Percentiles rank a stretch among this genome's conserved stretches.
phyloP scores from a whole-genome alignment of 1,140 invertebrate species.

The Caerostris extrusa region DNA sequence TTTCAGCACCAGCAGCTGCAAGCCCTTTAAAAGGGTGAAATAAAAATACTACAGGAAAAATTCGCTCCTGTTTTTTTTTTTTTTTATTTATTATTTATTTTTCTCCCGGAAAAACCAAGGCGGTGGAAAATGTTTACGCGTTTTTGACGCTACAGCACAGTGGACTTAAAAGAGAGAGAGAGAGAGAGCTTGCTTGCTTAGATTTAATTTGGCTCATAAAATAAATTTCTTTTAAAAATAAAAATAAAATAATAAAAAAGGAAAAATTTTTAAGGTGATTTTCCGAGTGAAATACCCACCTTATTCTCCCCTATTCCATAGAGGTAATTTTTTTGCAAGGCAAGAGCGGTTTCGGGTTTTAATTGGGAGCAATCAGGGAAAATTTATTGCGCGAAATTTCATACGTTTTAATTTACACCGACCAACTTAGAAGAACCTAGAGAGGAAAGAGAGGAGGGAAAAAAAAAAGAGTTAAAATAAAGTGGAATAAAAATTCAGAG shows the following conservation, averaged over 20 bases:
- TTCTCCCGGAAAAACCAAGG: slow-evolving; percentile 17
- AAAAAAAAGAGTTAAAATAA: slow-evolving; percentile 35
- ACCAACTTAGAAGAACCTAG: background rate
- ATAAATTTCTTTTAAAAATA: slow-evolving; percentile 67
- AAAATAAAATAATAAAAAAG: too few species aligned
- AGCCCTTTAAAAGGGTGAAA: background rate
- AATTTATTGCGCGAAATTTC: slow-evolving; percentile 77
- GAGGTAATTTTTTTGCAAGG: slow-evolving; percentile 73
- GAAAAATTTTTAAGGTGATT: slow-evolving; percentile 76
- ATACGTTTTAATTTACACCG: slow-evolving; percentile 76
- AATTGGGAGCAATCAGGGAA: slow-evolving; percentile 75
- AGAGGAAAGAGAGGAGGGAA: background rate
- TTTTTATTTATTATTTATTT: background rate
- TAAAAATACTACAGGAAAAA: slow-evolving; percentile 58
- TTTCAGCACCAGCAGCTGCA: slow-evolving; percentile 5
- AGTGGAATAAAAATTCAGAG: slow-evolving; percentile 25
- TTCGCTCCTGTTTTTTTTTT: background rate
- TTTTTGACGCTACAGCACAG: slow-evolving; percentile 4
- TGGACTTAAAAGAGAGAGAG: background rate
- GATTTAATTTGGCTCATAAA: slow-evolving; percentile 77
- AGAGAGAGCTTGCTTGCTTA: background rate
- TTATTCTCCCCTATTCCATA: slow-evolving; percentile 49
- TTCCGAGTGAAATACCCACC: slow-evolving; percentile 47
- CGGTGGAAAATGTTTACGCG: slow-evolving; percentile 66
- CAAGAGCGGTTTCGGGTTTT: slow-evolving; percentile 62